Conservation (phyloP, 2,888 invertebrate species). For the Plagiodera versicolora region DNA sequence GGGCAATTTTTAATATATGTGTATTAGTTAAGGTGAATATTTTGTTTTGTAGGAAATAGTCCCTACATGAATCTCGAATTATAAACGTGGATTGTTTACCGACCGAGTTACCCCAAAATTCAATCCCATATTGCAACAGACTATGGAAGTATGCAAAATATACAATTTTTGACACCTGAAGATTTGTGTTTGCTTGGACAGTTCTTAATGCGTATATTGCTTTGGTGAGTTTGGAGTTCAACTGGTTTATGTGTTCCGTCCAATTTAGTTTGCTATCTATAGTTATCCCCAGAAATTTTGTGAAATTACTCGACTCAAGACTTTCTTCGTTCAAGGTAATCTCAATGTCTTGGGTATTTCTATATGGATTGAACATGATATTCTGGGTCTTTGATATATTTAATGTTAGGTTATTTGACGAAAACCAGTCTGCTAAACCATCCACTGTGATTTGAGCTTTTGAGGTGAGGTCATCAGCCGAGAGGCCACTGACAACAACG, state of each 20-base stretch:
- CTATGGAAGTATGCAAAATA: background rate
- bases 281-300: background rate
- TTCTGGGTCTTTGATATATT: background rate
- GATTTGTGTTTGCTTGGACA: background rate
- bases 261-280: background rate
- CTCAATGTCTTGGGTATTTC: constrained; percentile 1
- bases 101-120: background rate
- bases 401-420: background rate
- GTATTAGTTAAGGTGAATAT: too few species aligned
- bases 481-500: background rate
- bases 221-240: background rate
- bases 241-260: background rate
- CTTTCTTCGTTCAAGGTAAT: background rate
- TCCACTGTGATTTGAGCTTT: background rate
- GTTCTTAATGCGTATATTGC: background rate
- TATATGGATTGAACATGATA: background rate
- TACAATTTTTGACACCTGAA: background rate
- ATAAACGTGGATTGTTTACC: background rate
- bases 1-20: background rate
- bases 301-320: background rate
- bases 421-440: background rate
- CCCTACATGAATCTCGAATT: background rate
- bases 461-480: background rate
- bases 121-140: background rate
- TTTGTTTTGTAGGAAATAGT: background rate